These are phyloP conservation scores for Ellobius talpinus DNA, from an alignment of 2,113 vertebrate species.

Conservation along the genomic window DNA sequence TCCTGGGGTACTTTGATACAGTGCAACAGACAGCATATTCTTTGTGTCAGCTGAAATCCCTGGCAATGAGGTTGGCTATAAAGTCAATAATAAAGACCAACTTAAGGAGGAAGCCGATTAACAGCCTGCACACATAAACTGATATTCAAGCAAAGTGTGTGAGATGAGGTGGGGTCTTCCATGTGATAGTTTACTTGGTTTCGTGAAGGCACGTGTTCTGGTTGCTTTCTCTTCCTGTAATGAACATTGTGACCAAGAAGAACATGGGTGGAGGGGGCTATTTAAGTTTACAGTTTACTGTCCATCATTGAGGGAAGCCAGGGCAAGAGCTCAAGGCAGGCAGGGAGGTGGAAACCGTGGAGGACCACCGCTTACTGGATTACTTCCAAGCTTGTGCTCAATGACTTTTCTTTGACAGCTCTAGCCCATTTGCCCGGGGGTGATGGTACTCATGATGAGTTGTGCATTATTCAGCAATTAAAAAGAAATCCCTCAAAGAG, in stretches of 20 bases:
- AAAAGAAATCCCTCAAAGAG: not conserved
- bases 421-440: too few relatives aligned
- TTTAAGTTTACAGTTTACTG: not conserved
- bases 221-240: not conserved
- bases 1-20: not conserved
- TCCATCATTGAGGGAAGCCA: not conserved
- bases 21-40: not conserved
- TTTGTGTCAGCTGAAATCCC: not conserved
- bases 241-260: not conserved
- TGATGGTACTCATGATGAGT: not conserved
- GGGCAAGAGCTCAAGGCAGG: not conserved
- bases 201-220: not conserved
- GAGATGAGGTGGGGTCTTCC: not conserved
- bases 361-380: not conserved
- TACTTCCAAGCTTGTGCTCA: not conserved
- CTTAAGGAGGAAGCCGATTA: not conserved
- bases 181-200: not conserved
- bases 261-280: not conserved
- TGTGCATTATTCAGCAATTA: not conserved
- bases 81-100: not conserved
- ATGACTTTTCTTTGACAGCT: not conserved
- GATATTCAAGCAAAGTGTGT: not conserved
- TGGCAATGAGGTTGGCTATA: not conserved
- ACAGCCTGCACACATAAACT: not conserved
- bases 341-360: not conserved